Percentiles rank a stretch among this genome's conserved stretches.
Evolutionary conservation across 2,113 vertebrate species (phyloP).

Genomic region (Prolemur simus): DNA sequence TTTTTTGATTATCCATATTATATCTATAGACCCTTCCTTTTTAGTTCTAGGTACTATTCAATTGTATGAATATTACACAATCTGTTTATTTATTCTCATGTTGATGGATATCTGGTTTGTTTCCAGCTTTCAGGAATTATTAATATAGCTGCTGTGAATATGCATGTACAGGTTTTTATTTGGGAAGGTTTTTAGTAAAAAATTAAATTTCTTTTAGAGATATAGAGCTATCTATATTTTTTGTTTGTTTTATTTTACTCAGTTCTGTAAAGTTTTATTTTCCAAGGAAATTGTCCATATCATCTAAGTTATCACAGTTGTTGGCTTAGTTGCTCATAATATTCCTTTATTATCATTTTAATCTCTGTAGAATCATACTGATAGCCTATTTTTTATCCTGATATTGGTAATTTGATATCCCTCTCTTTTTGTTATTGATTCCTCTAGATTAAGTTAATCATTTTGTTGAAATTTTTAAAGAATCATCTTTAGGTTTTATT

Average conservation of each 20-base stretch:
- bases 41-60: neutral
- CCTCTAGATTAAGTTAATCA: neutral
- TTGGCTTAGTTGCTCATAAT: neutral
- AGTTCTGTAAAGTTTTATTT: neutral
- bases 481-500: neutral
- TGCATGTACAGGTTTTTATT: neutral
- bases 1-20: neutral
- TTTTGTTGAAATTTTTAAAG: neutral
- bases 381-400: neutral
- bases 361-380: neutral
- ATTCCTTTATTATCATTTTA: neutral
- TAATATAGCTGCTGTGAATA: neutral
- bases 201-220: neutral
- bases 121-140: neutral
- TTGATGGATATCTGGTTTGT: neutral
- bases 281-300: neutral
- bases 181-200: neutral
- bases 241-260: neutral
- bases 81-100: neutral
- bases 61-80: neutral
- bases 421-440: neutral
- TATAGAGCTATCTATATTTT: neutral
- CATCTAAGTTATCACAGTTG: neutral
- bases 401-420: neutral
- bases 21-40: neutral